Evolutionary conservation across 2,797 vertebrate species (phyloP), one percentile per base, ranked within the genome.

Genomic region (Phoebastria nigripes): DNA sequence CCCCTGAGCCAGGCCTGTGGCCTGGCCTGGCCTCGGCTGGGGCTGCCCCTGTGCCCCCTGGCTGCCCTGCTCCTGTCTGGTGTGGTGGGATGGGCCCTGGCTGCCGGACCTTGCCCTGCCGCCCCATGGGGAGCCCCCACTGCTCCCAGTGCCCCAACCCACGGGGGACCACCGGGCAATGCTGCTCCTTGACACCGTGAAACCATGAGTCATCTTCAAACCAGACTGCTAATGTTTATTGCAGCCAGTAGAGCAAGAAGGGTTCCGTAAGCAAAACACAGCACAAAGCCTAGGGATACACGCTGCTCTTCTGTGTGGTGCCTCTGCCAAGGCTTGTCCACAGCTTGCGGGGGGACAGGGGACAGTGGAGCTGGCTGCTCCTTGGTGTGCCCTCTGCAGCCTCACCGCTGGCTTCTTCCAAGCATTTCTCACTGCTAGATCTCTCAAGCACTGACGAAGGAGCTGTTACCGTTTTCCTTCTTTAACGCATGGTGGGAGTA

Each of bases 101-200:
- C 44, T 70, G 42, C 37, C 1, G 0, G 24, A 31, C 80, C 55
- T 26, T 76, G 55, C 25, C 29, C 44, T 58, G 17, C 28, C 2
- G 1, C 17, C 21, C 37, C 12, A 9, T 4, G 21, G 58, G 29
- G 44, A 71, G 4, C 9, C 39, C 9, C 61, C 6, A 1, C 47
- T 42, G 39, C 22, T 67, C 31, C 15, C 0, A 0, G 39, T 85
- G 21, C 21, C 46, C 31, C 26, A 37, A 0, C 11, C 13, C 31
- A 6, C 0, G 0, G 41, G 4, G 6, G 8, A 3, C 11, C 0
- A 0, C 33, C 1, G 0, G 47, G 42, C 33, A 33, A 4, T 33
- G 54, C 28, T 39, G 59, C 22, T 86, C 25, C 31, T 28, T 61
- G 59, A 39, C 33, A 20, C 41, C 8, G 3, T 49, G 41, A 78